Evolutionary conservation across 2,888 invertebrate species (phyloP).

Genomic region (Branchinecta sandiegonensis): DNA sequence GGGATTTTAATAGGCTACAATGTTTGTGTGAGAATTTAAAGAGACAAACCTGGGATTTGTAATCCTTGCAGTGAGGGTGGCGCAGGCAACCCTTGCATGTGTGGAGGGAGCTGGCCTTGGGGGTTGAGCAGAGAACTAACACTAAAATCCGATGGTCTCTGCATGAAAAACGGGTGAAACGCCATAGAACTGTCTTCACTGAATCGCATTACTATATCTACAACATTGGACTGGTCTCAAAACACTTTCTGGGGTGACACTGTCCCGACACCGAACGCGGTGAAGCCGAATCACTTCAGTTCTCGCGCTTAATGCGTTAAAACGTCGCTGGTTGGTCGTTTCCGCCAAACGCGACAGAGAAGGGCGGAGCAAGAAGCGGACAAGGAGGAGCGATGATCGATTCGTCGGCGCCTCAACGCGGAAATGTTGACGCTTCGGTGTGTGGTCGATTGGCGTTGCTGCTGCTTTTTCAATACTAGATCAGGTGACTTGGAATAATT

Average conservation of each 20-base stretch:
- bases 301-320: slow-evolving; percentile 10
- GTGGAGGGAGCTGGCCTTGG: slow-evolving; percentile 30
- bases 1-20: no score
- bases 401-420: not conserved
- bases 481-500: no score
- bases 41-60: slow-evolving; percentile 24
- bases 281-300: slow-evolving; percentile 15
- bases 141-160: slow-evolving; percentile 82
- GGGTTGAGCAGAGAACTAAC: slow-evolving; percentile 70
- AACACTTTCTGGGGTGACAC: slow-evolving; percentile 4
- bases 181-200: slow-evolving; percentile 40
- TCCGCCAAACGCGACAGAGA: not conserved
- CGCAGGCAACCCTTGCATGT: slow-evolving; percentile 23
- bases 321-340: not conserved
- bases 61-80: not conserved
- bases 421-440: slow-evolving; percentile 5
- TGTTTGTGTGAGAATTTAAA: no score
- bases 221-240: slow-evolving; percentile 9
- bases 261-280: not conserved
- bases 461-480: not conserved
- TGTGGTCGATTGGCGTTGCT: slow-evolving; percentile 14
- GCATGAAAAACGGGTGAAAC: slow-evolving; percentile 48
- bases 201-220: slow-evolving; percentile 12
- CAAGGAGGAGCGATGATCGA: not conserved
- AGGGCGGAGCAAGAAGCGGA: not conserved